These are phyloP conservation scores for Cylindroiulus punctatus DNA, from an alignment of 2,888 invertebrate species.

Conservation along the genomic window DNA sequence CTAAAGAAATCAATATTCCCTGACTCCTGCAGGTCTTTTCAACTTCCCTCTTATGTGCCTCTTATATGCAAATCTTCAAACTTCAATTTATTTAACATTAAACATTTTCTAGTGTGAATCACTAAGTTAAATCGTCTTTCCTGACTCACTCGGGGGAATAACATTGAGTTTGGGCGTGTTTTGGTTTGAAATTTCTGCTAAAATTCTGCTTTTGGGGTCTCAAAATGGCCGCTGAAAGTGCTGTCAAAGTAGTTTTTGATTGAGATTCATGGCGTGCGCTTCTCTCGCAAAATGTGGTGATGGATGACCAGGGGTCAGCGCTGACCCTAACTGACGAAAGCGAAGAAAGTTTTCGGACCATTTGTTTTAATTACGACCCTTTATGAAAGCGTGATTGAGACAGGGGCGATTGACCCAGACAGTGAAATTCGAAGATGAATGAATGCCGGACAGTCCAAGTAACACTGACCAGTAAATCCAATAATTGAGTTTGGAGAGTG, in stretches of 20 bases:
- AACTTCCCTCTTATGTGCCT: too few species aligned
- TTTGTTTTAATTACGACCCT: slow-evolving; percentile 35
- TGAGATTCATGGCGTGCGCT: background rate
- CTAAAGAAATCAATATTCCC: too few species aligned
- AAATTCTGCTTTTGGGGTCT: background rate
- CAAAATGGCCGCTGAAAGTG: slow-evolving; percentile 12
- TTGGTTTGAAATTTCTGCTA: background rate
- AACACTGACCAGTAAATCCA: background rate
- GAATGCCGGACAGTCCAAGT: background rate
- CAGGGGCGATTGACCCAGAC: background rate
- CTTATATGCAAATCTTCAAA: too few species aligned
- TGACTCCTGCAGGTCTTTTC: too few species aligned
- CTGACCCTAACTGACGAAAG: background rate
- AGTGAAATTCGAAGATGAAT: slow-evolving; percentile 21
- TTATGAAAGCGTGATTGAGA: slow-evolving; percentile 23
- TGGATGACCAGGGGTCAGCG: slow-evolving; percentile 37
- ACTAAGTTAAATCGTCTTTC: slow-evolving; percentile 2
- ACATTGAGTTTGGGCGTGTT: background rate
- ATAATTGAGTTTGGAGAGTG: slow-evolving; percentile 3
- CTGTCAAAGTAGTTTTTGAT: slow-evolving; percentile 2
- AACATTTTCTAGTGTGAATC: background rate
- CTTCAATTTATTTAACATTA: too few species aligned
- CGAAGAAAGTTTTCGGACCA: slow-evolving; percentile 33
- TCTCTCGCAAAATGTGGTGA: background rate
- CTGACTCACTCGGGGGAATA: background rate